phyloP scores from a whole-genome alignment of 1,140 invertebrate genomes.

The Ceratosolen fusciceps region DNA sequence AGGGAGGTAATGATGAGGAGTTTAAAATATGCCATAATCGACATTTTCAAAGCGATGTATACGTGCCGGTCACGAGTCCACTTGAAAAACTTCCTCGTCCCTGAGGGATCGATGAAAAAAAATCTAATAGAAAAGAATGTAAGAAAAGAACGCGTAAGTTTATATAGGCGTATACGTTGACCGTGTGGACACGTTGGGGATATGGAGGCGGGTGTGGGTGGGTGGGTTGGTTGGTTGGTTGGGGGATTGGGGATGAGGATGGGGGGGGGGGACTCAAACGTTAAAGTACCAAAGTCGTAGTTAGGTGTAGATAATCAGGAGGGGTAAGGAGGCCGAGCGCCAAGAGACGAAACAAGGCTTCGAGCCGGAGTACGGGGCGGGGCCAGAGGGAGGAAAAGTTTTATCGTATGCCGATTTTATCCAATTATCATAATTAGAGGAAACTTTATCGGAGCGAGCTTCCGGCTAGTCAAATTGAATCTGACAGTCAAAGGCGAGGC shows the following conservation, averaged over 20 bases:
- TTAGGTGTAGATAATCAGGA: no score
- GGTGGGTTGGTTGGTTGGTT: no score
- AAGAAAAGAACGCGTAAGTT: neutral
- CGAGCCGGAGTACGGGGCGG: constrained; percentile 40
- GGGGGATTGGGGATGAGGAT: no score
- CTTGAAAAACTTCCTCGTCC: neutral
- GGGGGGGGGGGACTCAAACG: no score
- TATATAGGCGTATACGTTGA: no score
- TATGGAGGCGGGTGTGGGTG: no score
- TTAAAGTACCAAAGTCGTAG: no score
- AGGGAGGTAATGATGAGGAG: neutral
- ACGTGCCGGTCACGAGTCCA: neutral
- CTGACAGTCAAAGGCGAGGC: constrained; percentile 49
- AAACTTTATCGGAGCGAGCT: constrained; percentile 46
- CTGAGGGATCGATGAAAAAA: neutral
- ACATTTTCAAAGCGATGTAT: neutral
- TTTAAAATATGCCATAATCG: neutral
- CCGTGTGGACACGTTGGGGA: no score
- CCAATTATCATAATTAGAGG: constrained; percentile 58
- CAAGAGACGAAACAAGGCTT: constrained; percentile 6
- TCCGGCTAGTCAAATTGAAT: constrained; percentile 48
- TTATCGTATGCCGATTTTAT: constrained; percentile 50
- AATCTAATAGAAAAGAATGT: neutral
- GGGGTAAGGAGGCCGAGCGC: neutral
- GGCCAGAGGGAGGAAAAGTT: constrained; percentile 43